Conservation (phyloP, 2,113 vertebrate species). For the Cricetomys ansorgei region DNA sequence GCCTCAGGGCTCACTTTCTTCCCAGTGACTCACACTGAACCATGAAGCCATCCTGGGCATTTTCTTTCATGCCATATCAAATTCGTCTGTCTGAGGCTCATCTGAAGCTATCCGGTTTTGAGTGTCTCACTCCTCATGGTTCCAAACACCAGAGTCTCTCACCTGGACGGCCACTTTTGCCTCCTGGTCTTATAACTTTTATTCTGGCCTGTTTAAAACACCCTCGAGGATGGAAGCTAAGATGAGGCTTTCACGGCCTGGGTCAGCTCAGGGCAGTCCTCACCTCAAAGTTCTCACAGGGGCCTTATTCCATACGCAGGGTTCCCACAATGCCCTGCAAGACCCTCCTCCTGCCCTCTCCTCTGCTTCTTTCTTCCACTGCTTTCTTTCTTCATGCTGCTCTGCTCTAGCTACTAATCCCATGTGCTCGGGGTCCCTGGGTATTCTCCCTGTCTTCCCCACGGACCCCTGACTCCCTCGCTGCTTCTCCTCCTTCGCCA, state of each 20-base stretch:
- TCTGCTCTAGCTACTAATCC: background rate
- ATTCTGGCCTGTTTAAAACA: background rate
- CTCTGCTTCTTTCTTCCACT: accelerated
- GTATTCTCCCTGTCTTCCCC: background rate
- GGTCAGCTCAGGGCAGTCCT: background rate
- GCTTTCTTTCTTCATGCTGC: background rate
- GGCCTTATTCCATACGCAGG: background rate
- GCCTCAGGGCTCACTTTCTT: background rate
- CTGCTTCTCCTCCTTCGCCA: background rate
- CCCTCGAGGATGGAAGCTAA: background rate
- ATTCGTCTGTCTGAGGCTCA: background rate
- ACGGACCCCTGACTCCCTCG: background rate
- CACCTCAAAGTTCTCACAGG: background rate
- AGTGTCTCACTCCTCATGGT: background rate
- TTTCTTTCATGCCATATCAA: too few relatives aligned
- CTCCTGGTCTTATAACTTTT: too few relatives aligned
- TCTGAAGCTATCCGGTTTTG: background rate
- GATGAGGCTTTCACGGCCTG: accelerated
- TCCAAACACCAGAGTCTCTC: background rate
- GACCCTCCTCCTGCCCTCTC: background rate
- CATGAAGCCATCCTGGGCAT: background rate
- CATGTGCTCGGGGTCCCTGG: background rate
- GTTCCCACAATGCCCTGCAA: background rate
- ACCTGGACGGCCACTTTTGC: too few relatives aligned
- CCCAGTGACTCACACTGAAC: too few relatives aligned